These are phyloP conservation scores for Ctena decussata DNA, from an alignment of 2,888 invertebrate genomes.

Conservation along the genomic window DNA sequence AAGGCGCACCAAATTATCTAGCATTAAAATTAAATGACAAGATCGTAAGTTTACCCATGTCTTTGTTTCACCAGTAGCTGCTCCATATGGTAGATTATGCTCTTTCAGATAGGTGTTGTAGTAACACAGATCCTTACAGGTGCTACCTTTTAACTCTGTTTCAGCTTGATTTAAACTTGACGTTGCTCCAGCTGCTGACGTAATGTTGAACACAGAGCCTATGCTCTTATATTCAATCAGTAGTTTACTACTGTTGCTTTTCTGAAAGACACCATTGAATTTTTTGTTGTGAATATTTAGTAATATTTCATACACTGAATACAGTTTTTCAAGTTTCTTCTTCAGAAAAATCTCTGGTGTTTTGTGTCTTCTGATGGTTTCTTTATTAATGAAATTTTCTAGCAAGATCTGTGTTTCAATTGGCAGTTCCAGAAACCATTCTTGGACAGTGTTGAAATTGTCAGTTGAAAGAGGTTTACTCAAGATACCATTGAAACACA, in stretches of 20 bases:
- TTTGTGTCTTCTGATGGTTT: neutral
- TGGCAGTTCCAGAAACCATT: conserved; percentile 42
- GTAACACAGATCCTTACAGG: conserved; percentile 34
- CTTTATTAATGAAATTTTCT: conserved; percentile 30
- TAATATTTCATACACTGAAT: conserved; percentile 31
- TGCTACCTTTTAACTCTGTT: conserved; percentile 23
- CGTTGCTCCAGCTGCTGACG: conserved; percentile 28
- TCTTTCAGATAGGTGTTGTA: conserved; percentile 51
- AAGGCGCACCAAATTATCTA: conserved; percentile 45
- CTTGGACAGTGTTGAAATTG: conserved; percentile 13
- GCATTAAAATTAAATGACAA: conserved; percentile 41
- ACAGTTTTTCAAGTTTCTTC: conserved; percentile 33
- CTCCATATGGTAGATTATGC: neutral
- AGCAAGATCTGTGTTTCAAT: conserved; percentile 30
- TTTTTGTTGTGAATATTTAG: conserved; percentile 41
- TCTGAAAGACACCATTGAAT: conserved; percentile 45
- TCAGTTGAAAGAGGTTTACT: conserved; percentile 18
- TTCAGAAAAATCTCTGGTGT: neutral
- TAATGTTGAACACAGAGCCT: conserved; percentile 44
- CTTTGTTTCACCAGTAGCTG: neutral
- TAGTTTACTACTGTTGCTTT: conserved; percentile 35
- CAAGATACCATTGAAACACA: neutral
- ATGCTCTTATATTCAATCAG: conserved; percentile 40
- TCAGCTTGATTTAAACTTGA: conserved; percentile 26
- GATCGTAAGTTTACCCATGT: conserved; percentile 6